Conservation (phyloP, 2,888 invertebrate genomes). For the Orchesella flavescens region DNA sequence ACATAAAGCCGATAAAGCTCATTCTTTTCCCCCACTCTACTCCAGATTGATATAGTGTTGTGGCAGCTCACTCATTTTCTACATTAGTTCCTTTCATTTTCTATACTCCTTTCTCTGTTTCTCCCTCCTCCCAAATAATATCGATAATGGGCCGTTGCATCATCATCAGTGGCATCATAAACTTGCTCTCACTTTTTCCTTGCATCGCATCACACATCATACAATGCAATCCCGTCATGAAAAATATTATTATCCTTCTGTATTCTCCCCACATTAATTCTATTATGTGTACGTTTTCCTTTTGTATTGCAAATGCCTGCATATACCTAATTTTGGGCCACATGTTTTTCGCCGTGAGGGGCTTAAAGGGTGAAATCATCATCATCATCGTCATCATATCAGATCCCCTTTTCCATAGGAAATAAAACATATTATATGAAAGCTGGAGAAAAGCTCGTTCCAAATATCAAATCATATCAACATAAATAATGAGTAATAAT, state of each 20-base stretch:
- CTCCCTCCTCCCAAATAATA: slow-evolving; percentile 41
- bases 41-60: slow-evolving; percentile 30
- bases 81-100: slow-evolving; percentile 1
- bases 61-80: neutral
- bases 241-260: neutral
- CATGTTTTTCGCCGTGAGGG: slow-evolving; percentile 25
- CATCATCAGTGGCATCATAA: slow-evolving; percentile 6
- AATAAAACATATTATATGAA: neutral
- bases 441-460: slow-evolving; percentile 4
- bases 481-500: slow-evolving; percentile 59
- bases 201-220: slow-evolving; percentile 27
- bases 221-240: neutral
- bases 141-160: slow-evolving; percentile 49
- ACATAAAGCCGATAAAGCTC: no score
- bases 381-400: neutral
- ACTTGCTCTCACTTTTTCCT: neutral
- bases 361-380: slow-evolving; percentile 48
- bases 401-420: slow-evolving; percentile 7
- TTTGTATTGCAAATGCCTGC: slow-evolving; percentile 1
- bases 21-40: slow-evolving; percentile 1
- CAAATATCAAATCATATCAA: slow-evolving; percentile 43
- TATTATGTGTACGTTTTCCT: slow-evolving; percentile 15
- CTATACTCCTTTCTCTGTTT: neutral
- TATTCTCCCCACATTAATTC: slow-evolving; percentile 32
- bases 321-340: neutral